Conservation (phyloP, 92 coral and sea anemone species). For the Parazoanthus atlanticus region DNA sequence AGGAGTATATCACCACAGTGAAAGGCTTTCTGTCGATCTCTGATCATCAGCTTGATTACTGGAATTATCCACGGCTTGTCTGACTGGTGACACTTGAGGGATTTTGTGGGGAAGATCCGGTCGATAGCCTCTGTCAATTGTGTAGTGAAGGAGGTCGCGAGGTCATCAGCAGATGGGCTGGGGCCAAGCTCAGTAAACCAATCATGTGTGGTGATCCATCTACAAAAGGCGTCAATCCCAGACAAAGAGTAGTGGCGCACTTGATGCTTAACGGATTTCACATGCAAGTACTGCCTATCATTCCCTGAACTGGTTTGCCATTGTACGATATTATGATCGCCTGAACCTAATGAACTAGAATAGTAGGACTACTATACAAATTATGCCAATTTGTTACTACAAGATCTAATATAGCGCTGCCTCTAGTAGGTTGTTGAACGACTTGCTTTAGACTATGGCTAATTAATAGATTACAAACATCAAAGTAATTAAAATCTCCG, state of each 20-base stretch:
- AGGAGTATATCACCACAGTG: conserved; percentile 29
- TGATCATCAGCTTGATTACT: conserved; percentile 41
- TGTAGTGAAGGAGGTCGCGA: conserved; percentile 47
- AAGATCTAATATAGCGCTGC: conserved; percentile 50
- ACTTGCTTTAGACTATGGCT: conserved; percentile 57
- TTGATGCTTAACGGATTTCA: conserved; percentile 26
- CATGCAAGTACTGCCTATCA: background rate
- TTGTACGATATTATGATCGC: conserved; percentile 52
- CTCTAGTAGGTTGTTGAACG: conserved; percentile 55
- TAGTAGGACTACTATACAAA: conserved; percentile 37
- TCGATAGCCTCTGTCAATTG: conserved; percentile 33
- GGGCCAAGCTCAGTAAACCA: conserved; percentile 48
- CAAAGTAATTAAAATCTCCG: conserved; percentile 39
- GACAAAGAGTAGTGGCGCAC: no score
- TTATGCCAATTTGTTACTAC: conserved; percentile 48
- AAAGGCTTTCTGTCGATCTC: conserved; percentile 62
- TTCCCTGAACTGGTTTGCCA: conserved; percentile 1
- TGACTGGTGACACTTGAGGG: conserved; percentile 19
- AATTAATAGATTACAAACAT: background rate
- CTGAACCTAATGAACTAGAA: conserved; percentile 55
- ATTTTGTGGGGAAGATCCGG: conserved; percentile 44
- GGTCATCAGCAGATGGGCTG: conserved; percentile 44
- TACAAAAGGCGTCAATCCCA: conserved; percentile 44
- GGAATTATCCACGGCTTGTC: background rate
- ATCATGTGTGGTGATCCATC: conserved; percentile 47